Conservation (phyloP, 2,797 vertebrate genomes). For the Labroides dimidiatus region DNA sequence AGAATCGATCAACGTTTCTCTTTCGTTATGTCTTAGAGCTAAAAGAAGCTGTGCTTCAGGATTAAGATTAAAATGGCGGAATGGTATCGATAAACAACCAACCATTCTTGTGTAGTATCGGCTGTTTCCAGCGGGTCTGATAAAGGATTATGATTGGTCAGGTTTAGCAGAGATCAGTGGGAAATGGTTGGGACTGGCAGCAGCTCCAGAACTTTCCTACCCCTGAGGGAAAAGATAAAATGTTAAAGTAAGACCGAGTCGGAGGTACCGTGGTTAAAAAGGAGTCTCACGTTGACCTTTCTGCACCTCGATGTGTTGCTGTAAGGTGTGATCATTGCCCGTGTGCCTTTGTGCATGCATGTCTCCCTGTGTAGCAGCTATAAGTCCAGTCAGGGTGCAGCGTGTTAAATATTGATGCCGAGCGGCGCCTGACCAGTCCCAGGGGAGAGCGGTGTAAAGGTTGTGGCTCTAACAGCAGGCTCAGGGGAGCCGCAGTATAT, state of each 20-base stretch:
- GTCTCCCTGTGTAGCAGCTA: conserved; percentile 22
- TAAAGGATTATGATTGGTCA: no score
- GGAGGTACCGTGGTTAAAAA: not conserved
- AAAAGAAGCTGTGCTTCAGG: no score
- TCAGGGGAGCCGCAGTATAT: conserved; percentile 50
- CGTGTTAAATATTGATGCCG: conserved; percentile 72
- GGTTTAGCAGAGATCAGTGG: no score
- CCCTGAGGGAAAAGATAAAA: no score
- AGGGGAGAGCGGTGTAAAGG: conserved; percentile 62
- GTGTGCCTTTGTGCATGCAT: conserved; percentile 13
- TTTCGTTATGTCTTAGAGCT: no score
- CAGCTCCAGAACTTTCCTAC: no score
- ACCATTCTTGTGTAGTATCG: no score
- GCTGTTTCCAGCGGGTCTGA: no score
- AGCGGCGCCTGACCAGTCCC: conserved; percentile 52
- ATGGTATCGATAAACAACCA: no score
- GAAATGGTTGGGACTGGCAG: no score
- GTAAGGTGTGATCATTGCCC: not conserved
- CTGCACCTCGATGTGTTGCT: conserved; percentile 2
- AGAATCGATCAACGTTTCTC: no score
- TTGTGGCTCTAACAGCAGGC: conserved; percentile 62
- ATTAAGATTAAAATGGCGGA: no score
- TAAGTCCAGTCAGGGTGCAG: conserved; percentile 48
- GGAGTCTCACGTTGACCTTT: conserved; percentile 49
- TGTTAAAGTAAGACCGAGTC: not conserved